A percentile compares a stretch with the other conserved stretches of the same genome.
phyloP scores from a whole-genome alignment of 2,797 vertebrate species.

The Takifugu rubripes region DNA sequence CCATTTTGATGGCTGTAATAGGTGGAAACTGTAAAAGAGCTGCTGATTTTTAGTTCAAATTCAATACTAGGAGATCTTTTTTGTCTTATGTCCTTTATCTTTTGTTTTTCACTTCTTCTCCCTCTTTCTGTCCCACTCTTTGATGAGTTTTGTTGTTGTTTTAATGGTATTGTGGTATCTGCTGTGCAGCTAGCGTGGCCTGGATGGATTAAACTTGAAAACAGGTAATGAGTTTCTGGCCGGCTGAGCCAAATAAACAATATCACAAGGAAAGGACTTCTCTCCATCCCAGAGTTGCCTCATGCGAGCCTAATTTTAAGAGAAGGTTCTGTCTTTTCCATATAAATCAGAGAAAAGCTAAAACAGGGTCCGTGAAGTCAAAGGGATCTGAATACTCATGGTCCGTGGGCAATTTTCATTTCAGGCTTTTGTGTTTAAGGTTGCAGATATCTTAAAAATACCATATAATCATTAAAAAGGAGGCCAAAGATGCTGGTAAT shows the following conservation, averaged over 20 bases:
- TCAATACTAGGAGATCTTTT: not conserved
- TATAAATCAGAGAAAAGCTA: not conserved
- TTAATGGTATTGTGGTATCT: constrained; percentile 44
- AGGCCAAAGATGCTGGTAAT: constrained; percentile 6
- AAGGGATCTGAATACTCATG: not conserved
- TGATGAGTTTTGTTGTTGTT: constrained; percentile 46
- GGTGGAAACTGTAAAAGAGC: not conserved
- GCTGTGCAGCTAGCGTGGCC: constrained; percentile 28
- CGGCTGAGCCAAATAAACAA: constrained; percentile 37
- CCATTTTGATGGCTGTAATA: not conserved
- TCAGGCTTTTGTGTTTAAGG: not conserved
- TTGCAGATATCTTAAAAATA: not conserved
- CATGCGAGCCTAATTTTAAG: not conserved
- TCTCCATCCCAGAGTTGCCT: constrained; percentile 15
- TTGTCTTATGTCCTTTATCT: not conserved
- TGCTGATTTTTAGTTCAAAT: not conserved
- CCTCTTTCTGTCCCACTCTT: not conserved
- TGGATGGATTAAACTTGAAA: constrained; percentile 52
- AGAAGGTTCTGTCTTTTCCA: constrained; percentile 1
- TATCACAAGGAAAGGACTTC: constrained; percentile 29
- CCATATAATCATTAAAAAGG: not conserved
- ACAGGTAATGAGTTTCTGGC: constrained; percentile 52
- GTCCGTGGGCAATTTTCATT: not conserved
- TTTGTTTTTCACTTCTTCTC: not conserved
- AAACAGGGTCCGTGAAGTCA: too few species aligned